Base-by-base conservation (phyloP, 2,888 invertebrate species). In the Phengaris alcon region DNA sequence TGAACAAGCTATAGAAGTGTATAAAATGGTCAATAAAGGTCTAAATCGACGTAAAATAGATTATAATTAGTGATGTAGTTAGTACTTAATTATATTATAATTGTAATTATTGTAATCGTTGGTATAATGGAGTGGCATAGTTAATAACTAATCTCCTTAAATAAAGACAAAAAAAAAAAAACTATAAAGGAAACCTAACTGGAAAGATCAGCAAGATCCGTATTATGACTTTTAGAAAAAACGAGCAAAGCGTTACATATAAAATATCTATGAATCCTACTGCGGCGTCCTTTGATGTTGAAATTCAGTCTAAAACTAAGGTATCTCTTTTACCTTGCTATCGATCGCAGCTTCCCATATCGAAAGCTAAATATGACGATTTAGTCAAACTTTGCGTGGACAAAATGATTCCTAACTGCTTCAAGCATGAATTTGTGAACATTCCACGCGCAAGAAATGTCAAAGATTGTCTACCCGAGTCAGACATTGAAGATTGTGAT, bases 141-240 rank as follows among this genome's bases (percentile, higher is more conserved):
- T 0, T 1, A 22, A 22, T 22, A 1, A 22, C 22, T 22, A 22
- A 22, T 22, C 22, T 22, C 22, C 22, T 22, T 22, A 22, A 22
- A 22, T 22, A 22, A 22, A 22, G 22, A 22, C n/a, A n/a, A n/a
- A n/a, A n/a, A n/a, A n/a, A n/a, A n/a, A n/a, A n/a, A n/a, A n/a
- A n/a, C n/a, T n/a, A n/a, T 57, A 79, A 79, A 74, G 79, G 79
- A 9, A 81, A 80, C 72, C 64, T 80, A 64, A 77, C 70, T 4
- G 80, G 81, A 68, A 81, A 80, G 75, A 51, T n/a, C n/a, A 82
- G 81, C 69, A 80, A 80, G 64, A 74, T 81, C n/a, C 76, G 80
- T 54, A 74, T 79, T 44, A 78, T 77, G 12, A 80, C 80, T 48
- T 80, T 80, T 52, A 79, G 75, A 75, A 80, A 80, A 76, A 75